These are phyloP conservation scores for Taenioides sp. DNA, from an alignment of 2,797 vertebrate genomes.

Conservation along the genomic window DNA sequence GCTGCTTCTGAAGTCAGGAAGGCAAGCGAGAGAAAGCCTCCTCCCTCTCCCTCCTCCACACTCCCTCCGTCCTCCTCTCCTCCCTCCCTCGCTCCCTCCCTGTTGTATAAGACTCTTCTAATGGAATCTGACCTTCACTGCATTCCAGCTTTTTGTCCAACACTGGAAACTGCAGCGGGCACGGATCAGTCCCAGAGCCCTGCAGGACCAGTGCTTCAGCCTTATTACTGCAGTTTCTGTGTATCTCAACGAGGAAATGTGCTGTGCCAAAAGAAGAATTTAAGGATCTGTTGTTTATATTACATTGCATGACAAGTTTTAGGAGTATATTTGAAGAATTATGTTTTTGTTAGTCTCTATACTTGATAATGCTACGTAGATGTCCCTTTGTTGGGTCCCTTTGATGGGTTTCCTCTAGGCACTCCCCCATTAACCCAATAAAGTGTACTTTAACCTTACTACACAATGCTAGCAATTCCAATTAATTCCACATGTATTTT, in stretches of 20 bases:
- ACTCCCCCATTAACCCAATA: no score
- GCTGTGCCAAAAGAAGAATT: neutral
- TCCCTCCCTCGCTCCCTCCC: conserved; percentile 45
- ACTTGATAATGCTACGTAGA: no score
- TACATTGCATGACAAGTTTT: no score
- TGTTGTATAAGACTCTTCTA: conserved; percentile 69
- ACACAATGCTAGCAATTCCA: no score
- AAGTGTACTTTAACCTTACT: no score
- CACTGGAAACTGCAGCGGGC: conserved; percentile 54
- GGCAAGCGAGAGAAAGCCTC: conserved; percentile 65
- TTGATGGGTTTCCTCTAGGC: no score
- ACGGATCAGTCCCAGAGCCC: conserved; percentile 38
- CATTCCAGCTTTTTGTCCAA: conserved; percentile 66
- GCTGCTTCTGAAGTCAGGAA: conserved; percentile 68
- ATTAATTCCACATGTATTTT: no score
- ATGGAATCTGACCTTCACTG: conserved; percentile 78
- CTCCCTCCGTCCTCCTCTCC: conserved; percentile 49
- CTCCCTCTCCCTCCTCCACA: conserved; percentile 46
- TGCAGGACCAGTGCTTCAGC: conserved; percentile 28
- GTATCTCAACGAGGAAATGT: conserved; percentile 9
- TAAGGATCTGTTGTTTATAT: no score
- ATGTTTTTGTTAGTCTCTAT: no score
- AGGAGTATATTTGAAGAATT: no score
- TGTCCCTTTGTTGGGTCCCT: no score
- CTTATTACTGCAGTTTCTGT: conserved; percentile 16